Evolutionary conservation across 2,888 invertebrate genomes (phyloP).

Genomic region (Sminthurinus aureus): DNA sequence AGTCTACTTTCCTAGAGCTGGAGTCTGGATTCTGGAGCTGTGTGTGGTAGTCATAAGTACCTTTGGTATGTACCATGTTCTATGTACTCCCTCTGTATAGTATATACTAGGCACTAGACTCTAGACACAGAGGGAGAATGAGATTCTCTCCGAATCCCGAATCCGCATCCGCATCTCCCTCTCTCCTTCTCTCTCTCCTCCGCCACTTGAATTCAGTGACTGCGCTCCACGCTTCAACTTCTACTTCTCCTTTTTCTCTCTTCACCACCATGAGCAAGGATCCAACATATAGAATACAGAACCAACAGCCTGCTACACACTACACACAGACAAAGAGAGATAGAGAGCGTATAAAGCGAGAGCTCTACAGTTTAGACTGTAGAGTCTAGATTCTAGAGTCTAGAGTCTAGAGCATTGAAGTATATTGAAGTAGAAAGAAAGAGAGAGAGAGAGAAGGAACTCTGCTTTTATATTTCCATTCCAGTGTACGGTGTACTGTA

Average conservation of each 20-base stretch:
- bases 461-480: not conserved
- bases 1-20: not conserved
- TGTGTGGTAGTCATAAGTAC: conserved; percentile 12
- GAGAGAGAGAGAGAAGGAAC: not conserved
- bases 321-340: not conserved
- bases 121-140: not conserved
- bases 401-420: no score
- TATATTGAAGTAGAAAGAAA: no score
- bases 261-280: no score
- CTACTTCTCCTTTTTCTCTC: no score
- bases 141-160: conserved; percentile 33
- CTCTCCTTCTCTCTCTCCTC: conserved; percentile 16
- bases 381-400: not conserved
- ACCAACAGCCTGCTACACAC: not conserved
- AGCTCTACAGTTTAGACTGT: not conserved
- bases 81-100: no score
- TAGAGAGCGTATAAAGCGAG: not conserved
- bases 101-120: no score
- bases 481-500: not conserved
- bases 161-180: conserved; percentile 25
- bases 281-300: not conserved
- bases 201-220: conserved; percentile 28
- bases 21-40: not conserved
- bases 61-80: not conserved
- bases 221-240: conserved; percentile 14